These are phyloP conservation scores for Pelvicachromis taeniatus DNA, from an alignment of 2,113 vertebrate genomes.

Conservation along the genomic window DNA sequence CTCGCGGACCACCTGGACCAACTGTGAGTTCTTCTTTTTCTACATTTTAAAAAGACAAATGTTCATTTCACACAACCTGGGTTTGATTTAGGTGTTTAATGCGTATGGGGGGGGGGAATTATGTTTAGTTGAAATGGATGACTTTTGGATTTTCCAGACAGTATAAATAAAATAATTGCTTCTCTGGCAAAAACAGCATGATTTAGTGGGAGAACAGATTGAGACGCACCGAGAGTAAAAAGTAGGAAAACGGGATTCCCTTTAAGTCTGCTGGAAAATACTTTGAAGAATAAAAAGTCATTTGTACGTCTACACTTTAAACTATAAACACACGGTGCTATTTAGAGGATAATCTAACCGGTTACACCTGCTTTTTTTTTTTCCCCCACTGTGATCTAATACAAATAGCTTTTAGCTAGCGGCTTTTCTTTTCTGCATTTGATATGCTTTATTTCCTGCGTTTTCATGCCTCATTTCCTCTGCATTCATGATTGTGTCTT, in stretches of 20 bases:
- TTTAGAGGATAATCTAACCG: neutral
- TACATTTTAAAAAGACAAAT: neutral
- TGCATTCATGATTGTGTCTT: neutral
- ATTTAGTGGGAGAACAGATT: neutral
- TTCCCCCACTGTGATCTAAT: neutral
- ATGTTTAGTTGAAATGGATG: neutral
- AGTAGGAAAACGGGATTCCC: neutral
- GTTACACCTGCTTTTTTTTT: neutral
- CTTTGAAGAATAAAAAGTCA: neutral
- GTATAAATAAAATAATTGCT: neutral
- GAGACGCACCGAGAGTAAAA: neutral
- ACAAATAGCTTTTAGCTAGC: neutral
- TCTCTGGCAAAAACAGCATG: neutral
- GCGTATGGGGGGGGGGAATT: neutral
- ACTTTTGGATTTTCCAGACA: neutral
- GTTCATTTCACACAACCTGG: neutral
- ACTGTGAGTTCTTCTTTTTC: slow-evolving; percentile 77
- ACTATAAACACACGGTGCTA: neutral
- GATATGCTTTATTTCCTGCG: slow-evolving; percentile 2
- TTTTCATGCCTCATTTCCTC: slow-evolving; percentile 23
- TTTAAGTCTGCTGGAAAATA: neutral
- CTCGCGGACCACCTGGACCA: slow-evolving; percentile 85
- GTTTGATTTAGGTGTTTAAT: neutral
- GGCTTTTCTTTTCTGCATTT: neutral
- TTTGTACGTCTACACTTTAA: neutral